Evolutionary conservation across 1,140 invertebrate genomes (phyloP).

Genomic region (Drosophila virilis): DNA sequence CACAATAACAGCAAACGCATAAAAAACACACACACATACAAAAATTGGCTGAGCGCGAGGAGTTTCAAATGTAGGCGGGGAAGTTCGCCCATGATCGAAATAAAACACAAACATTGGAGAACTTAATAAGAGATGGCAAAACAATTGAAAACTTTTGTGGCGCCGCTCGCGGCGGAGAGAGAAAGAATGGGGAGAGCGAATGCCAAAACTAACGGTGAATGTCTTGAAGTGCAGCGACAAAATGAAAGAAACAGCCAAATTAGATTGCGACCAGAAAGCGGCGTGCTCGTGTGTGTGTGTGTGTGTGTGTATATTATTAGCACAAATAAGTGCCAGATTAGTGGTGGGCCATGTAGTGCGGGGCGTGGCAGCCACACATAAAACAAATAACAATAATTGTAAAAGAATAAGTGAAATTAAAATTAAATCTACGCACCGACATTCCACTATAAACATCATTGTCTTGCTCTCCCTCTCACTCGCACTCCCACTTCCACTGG

Average conservation of each 20-base stretch:
- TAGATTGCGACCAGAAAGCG: constrained; percentile 7
- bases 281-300: neutral
- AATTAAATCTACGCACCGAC: constrained; percentile 43
- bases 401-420: constrained; percentile 55
- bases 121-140: constrained; percentile 64
- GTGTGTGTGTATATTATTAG: constrained; percentile 34
- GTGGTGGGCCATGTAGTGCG: neutral
- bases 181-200: neutral
- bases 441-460: constrained; percentile 12
- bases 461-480: neutral
- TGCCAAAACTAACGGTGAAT: constrained; percentile 7
- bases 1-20: constrained; percentile 46
- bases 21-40: constrained; percentile 37
- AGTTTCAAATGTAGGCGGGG: constrained; percentile 18
- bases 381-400: constrained; percentile 45
- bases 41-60: constrained; percentile 48
- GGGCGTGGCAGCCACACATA: constrained; percentile 5
- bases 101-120: constrained; percentile 22
- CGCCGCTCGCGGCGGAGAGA: constrained; percentile 24
- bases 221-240: constrained; percentile 19
- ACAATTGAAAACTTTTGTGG: constrained; percentile 49
- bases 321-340: constrained; percentile 38
- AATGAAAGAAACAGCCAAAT: constrained; percentile 6
- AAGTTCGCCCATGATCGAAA: constrained; percentile 32
- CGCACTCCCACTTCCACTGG: constrained; percentile 1